A percentile compares a stretch with the other conserved stretches of the same genome.
phyloP scores from a whole-genome alignment of 2,888 invertebrate genomes.

The Drosophila paracracens region DNA sequence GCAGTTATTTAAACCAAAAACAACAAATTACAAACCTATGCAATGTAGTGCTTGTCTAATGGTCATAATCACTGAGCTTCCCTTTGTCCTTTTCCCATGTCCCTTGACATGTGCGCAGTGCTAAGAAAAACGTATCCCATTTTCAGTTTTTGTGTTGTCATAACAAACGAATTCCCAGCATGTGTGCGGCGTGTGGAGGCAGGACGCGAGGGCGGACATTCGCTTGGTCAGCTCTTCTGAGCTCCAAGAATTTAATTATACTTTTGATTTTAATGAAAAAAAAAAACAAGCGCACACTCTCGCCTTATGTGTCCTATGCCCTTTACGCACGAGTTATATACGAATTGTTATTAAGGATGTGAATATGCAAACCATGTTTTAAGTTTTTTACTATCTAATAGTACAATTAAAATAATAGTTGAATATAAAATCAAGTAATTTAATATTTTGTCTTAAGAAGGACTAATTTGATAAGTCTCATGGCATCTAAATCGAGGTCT shows the following conservation, averaged over 20 bases:
- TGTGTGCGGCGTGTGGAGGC: conserved; percentile 51
- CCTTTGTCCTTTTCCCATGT: conserved; percentile 6
- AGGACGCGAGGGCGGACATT: conserved; percentile 20
- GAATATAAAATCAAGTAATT: too few relatives aligned
- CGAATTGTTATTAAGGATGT: background rate
- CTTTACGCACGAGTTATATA: conserved; percentile 10
- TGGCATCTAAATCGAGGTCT: background rate
- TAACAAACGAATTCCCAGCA: conserved; percentile 73
- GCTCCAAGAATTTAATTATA: conserved; percentile 71
- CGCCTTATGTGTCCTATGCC: conserved; percentile 12
- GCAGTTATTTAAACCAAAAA: conserved; percentile 42
- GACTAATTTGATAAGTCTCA: background rate
- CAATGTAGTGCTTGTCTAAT: conserved; percentile 42
- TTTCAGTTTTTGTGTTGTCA: conserved; percentile 63
- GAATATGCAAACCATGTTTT: background rate
- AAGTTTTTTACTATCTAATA: background rate
- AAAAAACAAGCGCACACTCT: conserved; percentile 38
- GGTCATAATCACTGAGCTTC: conserved; percentile 29
- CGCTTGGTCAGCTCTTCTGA: conserved; percentile 47
- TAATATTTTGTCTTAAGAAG: background rate
- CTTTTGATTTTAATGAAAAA: conserved; percentile 74
- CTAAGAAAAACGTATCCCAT: conserved; percentile 38
- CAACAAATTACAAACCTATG: conserved; percentile 10
- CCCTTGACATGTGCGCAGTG: conserved; percentile 30
- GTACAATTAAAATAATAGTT: background rate